phyloP scores from a whole-genome alignment of 2,113 vertebrate species.

The Nesoenas mayeri region DNA sequence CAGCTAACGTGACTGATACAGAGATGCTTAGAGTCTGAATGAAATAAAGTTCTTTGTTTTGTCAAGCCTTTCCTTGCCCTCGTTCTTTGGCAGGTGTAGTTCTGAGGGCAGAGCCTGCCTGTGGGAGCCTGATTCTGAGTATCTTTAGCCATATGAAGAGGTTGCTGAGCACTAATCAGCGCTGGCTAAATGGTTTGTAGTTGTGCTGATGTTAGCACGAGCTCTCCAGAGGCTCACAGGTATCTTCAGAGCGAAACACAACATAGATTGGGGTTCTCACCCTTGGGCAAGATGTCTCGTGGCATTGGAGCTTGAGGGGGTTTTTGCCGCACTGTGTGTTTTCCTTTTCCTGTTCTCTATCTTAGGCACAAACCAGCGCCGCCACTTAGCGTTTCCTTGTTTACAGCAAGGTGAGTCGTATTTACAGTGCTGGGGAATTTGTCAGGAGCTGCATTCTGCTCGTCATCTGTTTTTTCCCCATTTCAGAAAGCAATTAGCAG shows the following conservation, averaged over 20 bases:
- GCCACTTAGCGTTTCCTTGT: conserved; percentile 27
- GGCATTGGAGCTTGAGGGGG: not conserved
- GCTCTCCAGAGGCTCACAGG: not conserved
- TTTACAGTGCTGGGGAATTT: conserved; percentile 51
- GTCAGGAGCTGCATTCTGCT: conserved; percentile 57
- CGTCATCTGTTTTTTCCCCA: conserved; percentile 26
- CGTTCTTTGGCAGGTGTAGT: not conserved
- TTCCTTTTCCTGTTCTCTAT: not conserved
- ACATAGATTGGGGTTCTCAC: not conserved
- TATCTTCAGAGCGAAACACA: not conserved
- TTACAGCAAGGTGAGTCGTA: conserved; percentile 63
- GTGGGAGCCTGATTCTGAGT: not conserved
- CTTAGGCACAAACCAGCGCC: not conserved
- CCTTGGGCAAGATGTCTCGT: not conserved
- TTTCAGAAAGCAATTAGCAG: conserved; percentile 42
- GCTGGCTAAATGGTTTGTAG: not conserved
- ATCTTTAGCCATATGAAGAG: not conserved
- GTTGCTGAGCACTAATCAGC: not conserved
- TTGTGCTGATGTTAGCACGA: not conserved
- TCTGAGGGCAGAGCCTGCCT: not conserved
- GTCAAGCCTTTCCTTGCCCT: not conserved
- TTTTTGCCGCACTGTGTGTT: not conserved
- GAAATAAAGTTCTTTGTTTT: not conserved
- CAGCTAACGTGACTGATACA: not conserved
- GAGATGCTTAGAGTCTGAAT: not conserved